Conservation (phyloP, 2,113 vertebrate genomes). For the Alectura lathami region DNA sequence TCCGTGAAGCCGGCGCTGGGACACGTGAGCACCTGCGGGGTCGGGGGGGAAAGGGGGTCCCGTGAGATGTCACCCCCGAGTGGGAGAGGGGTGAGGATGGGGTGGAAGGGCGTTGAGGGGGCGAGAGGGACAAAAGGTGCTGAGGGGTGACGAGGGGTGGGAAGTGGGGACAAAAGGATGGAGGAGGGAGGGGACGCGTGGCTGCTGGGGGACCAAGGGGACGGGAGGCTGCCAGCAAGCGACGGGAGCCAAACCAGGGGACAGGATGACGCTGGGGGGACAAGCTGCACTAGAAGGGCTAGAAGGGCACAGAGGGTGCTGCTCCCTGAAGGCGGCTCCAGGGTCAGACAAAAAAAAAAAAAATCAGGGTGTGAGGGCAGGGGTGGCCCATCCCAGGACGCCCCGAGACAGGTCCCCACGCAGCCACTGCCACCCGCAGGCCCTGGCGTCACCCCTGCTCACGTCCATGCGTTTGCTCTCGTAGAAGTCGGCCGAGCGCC, state of each 20-base stretch:
- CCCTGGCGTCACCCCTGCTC: constrained; percentile 43
- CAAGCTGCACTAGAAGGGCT: no score
- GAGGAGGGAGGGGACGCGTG: neutral
- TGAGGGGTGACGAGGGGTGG: neutral
- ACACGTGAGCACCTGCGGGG: constrained; percentile 71
- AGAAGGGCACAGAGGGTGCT: no score
- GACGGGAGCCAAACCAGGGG: no score
- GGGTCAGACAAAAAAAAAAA: no score
- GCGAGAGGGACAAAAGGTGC: neutral
- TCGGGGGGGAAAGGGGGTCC: neutral
- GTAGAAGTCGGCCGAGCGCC: constrained; percentile 86
- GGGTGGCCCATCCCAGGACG: no score
- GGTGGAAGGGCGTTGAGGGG: neutral
- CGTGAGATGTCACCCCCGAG: no score
- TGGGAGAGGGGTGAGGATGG: no score
- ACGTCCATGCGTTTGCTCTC: constrained; percentile 89
- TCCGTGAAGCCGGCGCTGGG: constrained; percentile 91
- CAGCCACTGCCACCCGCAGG: fast-evolving
- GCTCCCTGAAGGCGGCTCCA: no score
- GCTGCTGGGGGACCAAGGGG: neutral
- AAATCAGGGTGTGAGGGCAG: no score
- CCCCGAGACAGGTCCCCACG: neutral
- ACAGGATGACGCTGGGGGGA: no score
- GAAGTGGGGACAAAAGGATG: neutral
- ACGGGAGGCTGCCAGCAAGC: neutral